Percentiles rank a stretch among this genome's conserved stretches.
phyloP scores from a whole-genome alignment of 2,797 vertebrate genomes.

The Alcedo quadribrachys region DNA sequence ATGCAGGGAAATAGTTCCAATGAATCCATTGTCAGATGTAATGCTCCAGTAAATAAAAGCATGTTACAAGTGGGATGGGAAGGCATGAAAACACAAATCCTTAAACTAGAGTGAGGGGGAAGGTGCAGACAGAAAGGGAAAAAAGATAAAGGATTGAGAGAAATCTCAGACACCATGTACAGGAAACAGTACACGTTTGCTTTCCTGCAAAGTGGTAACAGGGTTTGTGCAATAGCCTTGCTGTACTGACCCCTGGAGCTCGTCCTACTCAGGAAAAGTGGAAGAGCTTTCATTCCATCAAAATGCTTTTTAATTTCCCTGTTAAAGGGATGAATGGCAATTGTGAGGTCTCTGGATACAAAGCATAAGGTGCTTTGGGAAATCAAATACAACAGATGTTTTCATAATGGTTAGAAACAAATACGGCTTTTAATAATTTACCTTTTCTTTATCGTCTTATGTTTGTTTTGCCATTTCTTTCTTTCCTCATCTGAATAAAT shows the following conservation, averaged over 20 bases:
- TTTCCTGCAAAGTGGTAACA: background rate
- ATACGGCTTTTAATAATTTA: background rate
- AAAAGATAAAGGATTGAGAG: background rate
- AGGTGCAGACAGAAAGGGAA: background rate
- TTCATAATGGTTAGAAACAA: background rate
- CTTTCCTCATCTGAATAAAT: background rate
- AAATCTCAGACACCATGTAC: fast-evolving
- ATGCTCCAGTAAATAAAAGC: background rate
- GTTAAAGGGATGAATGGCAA: background rate
- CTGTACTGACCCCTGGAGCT: slow-evolving; percentile 40
- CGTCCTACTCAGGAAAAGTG: background rate
- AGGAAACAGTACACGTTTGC: background rate
- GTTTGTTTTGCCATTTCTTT: slow-evolving; percentile 19
- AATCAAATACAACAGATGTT: background rate
- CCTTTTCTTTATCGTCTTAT: background rate
- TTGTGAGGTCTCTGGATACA: background rate
- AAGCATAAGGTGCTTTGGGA: background rate
- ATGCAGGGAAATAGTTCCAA: background rate
- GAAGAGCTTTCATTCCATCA: background rate
- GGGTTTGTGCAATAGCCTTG: background rate
- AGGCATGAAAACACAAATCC: background rate
- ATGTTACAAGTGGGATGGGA: background rate
- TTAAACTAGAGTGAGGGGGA: background rate
- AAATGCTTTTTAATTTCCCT: background rate
- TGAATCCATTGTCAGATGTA: fast-evolving